Conservation (phyloP, 2,797 vertebrate species). For the Eleutherodactylus coqui region DNA sequence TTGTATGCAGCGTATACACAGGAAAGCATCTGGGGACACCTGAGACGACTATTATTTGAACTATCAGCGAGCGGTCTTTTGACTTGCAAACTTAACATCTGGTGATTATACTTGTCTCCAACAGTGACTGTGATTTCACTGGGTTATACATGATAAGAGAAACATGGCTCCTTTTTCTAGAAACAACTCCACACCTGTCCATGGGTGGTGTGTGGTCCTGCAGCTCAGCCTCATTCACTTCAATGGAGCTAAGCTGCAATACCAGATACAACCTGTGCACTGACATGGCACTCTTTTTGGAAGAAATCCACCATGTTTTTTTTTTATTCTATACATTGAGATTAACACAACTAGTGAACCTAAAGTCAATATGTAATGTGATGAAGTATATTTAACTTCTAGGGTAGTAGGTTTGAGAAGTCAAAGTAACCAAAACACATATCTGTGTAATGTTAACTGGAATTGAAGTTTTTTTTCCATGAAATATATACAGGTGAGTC, state of each 20-base stretch:
- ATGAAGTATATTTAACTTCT: too few relatives aligned
- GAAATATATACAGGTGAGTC: too few relatives aligned
- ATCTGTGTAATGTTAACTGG: neutral
- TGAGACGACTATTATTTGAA: conserved; percentile 46
- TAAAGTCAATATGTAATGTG: too few relatives aligned
- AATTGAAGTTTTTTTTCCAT: too few relatives aligned
- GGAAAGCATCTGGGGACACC: conserved; percentile 22
- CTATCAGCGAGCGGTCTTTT: conserved; percentile 26
- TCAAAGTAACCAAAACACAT: conserved; percentile 3
- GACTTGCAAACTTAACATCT: conserved; percentile 51
- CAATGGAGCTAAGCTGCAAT: too few relatives aligned
- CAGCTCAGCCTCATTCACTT: neutral
- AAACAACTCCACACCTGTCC: neutral
- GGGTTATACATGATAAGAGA: neutral
- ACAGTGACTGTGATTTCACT: neutral
- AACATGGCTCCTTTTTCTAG: neutral
- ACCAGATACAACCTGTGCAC: too few relatives aligned
- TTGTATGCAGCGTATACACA: conserved; percentile 47
- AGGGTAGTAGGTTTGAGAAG: neutral
- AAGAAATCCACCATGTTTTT: too few relatives aligned
- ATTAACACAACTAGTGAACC: neutral
- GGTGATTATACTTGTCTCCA: conserved; percentile 14
- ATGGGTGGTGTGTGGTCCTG: neutral
- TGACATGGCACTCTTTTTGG: too few relatives aligned
- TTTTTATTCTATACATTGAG: too few relatives aligned